Evolutionary conservation across 2,888 invertebrate genomes (phyloP).

Genomic region (Epirrhoe tristata): DNA sequence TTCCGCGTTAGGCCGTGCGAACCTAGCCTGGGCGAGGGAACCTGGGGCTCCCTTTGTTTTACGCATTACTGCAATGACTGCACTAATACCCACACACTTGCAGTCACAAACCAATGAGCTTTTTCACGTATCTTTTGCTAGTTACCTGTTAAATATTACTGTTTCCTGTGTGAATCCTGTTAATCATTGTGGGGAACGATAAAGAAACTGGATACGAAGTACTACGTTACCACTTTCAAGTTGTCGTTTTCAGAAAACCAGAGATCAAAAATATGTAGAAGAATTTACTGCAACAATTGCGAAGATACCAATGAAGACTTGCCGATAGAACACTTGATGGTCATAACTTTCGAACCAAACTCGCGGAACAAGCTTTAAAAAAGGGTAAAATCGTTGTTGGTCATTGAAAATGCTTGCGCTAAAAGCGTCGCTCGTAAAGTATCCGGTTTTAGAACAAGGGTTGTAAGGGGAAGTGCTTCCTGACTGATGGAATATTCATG

Average conservation of each 20-base stretch:
- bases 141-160: slow-evolving; percentile 14
- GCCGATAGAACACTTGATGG: slow-evolving; percentile 3
- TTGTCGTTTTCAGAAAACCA: background rate
- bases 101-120: slow-evolving; percentile 43
- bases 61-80: slow-evolving; percentile 54
- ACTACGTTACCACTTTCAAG: background rate
- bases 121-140: slow-evolving; percentile 36
- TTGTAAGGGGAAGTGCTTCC: slow-evolving; percentile 41
- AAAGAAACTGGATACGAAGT: background rate
- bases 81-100: slow-evolving; percentile 52
- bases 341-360: slow-evolving; percentile 1
- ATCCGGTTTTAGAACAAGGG: slow-evolving; percentile 43
- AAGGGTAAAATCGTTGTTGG: slow-evolving; percentile 23
- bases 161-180: slow-evolving; percentile 27
- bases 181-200: slow-evolving; percentile 5
- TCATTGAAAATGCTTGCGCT: slow-evolving; percentile 36
- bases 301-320: background rate
- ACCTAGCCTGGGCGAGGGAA: slow-evolving; percentile 66
- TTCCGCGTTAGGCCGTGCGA: slow-evolving; percentile 79
- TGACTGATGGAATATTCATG: slow-evolving; percentile 43
- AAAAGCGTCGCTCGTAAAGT: slow-evolving; percentile 44
- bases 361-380: slow-evolving; percentile 8
- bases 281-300: background rate
- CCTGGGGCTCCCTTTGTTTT: slow-evolving; percentile 76
- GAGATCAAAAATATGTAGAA: background rate